A percentile compares a stretch with the other conserved stretches of the same genome.
Conservation (phyloP, 2,797 vertebrate genomes). For the Cyprinodon diabolis region DNA sequence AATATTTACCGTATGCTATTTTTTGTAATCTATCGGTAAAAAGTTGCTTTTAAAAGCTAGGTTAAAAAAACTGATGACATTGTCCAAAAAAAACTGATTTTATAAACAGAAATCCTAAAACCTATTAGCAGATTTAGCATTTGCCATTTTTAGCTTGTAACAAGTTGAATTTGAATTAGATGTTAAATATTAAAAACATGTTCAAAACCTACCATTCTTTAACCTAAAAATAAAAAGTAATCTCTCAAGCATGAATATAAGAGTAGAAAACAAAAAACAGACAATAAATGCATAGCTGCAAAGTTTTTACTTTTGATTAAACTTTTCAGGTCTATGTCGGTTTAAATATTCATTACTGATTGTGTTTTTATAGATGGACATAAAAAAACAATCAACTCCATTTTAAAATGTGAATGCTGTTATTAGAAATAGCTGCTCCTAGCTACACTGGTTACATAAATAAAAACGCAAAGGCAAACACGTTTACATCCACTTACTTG, state of each 20-base stretch:
- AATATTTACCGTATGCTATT: not conserved
- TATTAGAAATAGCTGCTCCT: not conserved
- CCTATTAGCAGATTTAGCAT: not conserved
- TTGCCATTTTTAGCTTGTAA: not conserved
- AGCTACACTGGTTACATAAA: not conserved
- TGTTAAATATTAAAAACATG: no score
- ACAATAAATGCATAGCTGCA: no score
- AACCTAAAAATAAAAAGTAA: not conserved
- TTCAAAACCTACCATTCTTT: not conserved
- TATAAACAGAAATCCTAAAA: not conserved
- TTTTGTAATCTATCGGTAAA: not conserved
- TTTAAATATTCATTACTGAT: not conserved
- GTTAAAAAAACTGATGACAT: no score
- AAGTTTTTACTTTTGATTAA: not conserved
- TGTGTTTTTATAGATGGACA: not conserved
- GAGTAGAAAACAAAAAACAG: not conserved
- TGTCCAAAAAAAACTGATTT: not conserved
- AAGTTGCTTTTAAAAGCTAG: not conserved
- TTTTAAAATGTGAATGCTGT: not conserved
- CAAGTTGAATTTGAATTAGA: not conserved
- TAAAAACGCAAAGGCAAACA: slow-evolving; percentile 8
- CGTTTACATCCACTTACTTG: not conserved
- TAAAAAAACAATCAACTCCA: no score
- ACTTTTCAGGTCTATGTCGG: not conserved
- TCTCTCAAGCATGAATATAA: not conserved